Base-by-base conservation (phyloP, 2,113 vertebrate species). In the Centrocercus urophasianus region DNA sequence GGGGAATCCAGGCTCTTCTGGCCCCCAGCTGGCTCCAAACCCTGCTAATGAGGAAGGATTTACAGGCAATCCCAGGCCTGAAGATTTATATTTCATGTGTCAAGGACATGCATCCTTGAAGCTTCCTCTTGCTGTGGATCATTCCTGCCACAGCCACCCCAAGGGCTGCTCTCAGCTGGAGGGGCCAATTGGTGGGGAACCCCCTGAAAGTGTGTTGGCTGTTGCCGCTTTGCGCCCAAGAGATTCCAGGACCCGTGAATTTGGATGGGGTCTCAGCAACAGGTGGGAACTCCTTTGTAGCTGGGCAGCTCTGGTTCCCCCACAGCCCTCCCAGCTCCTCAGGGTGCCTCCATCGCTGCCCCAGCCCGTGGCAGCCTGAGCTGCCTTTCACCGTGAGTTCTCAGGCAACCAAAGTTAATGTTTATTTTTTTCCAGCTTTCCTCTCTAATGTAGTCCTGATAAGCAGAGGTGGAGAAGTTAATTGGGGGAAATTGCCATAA, bases 81-180 rank as follows among this genome's bases (percentile, higher is more conserved):
- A 34, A 77, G 95, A 92, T 92, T 91, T 91, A 92, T 94, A 78
- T 71, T 92, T 95, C 8, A 67, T 42, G 70, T 87, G 74, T 85
- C 95, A 96, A 96, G 91, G 95, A 80, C 42, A 1, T 19, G 67
- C 93, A 95, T 95, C 94, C 91, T 94, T 93, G 89, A 78, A 95
- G 82, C 87, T 50, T 85, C 54, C 56, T 73, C 71, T 70, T 0
- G 2, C 60, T 0, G 9, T 60, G 86, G 69, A 81, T 86, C 50
- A 8, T 42, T 83, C 42, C 76, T 69, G 89, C 34, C 0, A 2
- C 45, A 2, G 52, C 15, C 54, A 8, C 15, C 60, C 34, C 18
- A 7, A 13, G 16, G 36, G 20, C 54, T 38, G 28, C 30, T n/a
- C 18, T 71, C 1, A 3, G 15, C 9, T 11, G 8, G 22, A 40